phyloP scores from a whole-genome alignment of 2,113 vertebrate genomes.

The Todiramphus chloris region DNA sequence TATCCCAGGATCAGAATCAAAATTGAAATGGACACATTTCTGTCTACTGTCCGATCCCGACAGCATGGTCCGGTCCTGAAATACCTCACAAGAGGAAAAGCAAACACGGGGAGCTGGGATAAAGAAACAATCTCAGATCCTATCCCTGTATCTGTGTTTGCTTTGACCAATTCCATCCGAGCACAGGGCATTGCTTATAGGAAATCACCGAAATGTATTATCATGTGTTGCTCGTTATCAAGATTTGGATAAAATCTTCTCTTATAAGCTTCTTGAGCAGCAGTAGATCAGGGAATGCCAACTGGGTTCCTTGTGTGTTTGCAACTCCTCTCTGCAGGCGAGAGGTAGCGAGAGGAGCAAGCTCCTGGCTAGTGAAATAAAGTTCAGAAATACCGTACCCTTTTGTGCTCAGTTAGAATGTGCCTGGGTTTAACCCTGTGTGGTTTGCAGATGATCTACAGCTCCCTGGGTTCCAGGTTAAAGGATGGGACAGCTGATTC shows the following conservation, averaged over 20 bases:
- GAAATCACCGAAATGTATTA: background rate
- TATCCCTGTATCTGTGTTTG: background rate
- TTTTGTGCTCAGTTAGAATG: background rate
- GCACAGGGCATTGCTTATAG: background rate
- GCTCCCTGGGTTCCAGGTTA: background rate
- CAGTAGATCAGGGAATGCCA: background rate
- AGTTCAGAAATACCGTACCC: background rate
- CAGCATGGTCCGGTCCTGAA: background rate
- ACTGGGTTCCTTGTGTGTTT: background rate
- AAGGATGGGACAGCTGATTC: background rate
- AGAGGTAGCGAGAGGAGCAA: background rate
- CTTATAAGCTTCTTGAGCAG: background rate
- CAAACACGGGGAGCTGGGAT: background rate
- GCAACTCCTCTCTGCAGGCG: background rate
- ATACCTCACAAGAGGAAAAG: background rate
- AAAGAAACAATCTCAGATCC: background rate
- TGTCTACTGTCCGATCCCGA: constrained; percentile 39
- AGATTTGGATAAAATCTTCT: background rate
- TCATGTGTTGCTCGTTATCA: background rate
- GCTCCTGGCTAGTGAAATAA: background rate
- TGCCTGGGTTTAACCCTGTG: background rate
- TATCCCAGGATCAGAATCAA: constrained; percentile 35
- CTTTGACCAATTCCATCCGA: background rate
- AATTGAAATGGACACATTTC: constrained; percentile 54
- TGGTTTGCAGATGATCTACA: background rate